These are phyloP conservation scores for Daphoenositta chrysoptera DNA, from an alignment of 2,113 vertebrate species.

Conservation along the genomic window DNA sequence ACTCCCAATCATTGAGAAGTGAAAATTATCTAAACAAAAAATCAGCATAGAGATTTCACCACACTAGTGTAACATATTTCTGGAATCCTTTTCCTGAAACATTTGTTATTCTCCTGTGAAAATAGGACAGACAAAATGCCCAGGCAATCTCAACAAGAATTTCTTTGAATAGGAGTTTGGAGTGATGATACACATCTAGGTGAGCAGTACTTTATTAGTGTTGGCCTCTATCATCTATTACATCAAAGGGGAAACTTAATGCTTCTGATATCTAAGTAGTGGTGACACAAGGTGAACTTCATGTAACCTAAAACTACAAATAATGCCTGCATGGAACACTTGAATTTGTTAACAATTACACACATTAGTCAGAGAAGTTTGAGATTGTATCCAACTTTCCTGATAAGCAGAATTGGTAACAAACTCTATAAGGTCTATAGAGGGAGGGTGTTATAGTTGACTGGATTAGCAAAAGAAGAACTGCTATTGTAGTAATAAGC, in stretches of 20 bases:
- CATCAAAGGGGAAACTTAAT: background rate
- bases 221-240: background rate
- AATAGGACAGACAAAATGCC: background rate
- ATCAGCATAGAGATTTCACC: background rate
- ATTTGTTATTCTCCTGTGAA: background rate
- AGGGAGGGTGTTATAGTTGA: background rate
- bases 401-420: background rate
- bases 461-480: background rate
- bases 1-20: background rate
- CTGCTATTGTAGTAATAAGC: background rate
- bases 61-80: fast-evolving
- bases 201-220: no score
- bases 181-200: no score
- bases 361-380: background rate
- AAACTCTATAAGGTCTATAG: background rate
- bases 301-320: background rate
- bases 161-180: background rate
- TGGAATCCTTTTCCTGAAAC: background rate
- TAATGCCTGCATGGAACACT: background rate
- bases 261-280: background rate
- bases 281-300: background rate
- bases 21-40: background rate
- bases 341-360: background rate
- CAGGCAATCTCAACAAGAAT: background rate
- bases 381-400: background rate